These are phyloP conservation scores for Margaritifera margaritifera DNA, from an alignment of 2,888 invertebrate species.

Conservation along the genomic window DNA sequence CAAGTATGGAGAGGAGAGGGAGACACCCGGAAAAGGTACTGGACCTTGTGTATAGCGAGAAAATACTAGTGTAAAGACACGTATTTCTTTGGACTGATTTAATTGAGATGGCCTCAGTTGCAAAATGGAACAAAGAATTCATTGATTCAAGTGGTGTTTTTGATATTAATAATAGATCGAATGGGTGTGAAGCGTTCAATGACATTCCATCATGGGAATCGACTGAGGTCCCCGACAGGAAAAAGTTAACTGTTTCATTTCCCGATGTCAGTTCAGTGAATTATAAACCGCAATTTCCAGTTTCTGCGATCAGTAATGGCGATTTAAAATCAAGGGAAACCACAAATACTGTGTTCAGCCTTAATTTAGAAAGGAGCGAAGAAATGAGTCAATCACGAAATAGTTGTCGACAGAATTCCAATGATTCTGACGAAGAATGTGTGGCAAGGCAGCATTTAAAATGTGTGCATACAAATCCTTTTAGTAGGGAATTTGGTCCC, in stretches of 20 bases:
- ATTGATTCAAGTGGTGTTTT: too few species aligned
- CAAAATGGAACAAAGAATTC: constrained; percentile 45
- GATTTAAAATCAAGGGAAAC: constrained; percentile 4
- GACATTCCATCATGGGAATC: too few species aligned
- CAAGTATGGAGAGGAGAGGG: too few species aligned
- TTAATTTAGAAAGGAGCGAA: constrained; percentile 1
- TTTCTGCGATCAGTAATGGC: neutral
- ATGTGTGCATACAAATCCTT: constrained; percentile 43
- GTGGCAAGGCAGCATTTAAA: constrained; percentile 32
- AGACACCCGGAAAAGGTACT: neutral
- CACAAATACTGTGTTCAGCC: constrained; percentile 3
- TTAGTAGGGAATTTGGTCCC: constrained; percentile 26
- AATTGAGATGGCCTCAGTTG: constrained; percentile 42
- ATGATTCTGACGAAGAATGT: constrained; percentile 2
- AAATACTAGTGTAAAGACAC: too few species aligned
- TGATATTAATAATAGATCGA: too few species aligned
- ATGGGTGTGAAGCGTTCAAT: too few species aligned
- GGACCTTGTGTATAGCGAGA: neutral
- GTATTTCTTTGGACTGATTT: constrained; percentile 15
- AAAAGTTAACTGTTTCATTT: too few species aligned
- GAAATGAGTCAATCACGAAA: too few species aligned
- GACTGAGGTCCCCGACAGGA: too few species aligned
- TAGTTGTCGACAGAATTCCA: too few species aligned
- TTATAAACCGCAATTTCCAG: too few species aligned
- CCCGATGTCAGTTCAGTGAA: too few species aligned